A percentile compares a stretch with the other conserved stretches of the same genome.
These are phyloP conservation scores for Aphelenchoides besseyi DNA, from an alignment of 1,140 invertebrate species.

Conservation along the genomic window DNA sequence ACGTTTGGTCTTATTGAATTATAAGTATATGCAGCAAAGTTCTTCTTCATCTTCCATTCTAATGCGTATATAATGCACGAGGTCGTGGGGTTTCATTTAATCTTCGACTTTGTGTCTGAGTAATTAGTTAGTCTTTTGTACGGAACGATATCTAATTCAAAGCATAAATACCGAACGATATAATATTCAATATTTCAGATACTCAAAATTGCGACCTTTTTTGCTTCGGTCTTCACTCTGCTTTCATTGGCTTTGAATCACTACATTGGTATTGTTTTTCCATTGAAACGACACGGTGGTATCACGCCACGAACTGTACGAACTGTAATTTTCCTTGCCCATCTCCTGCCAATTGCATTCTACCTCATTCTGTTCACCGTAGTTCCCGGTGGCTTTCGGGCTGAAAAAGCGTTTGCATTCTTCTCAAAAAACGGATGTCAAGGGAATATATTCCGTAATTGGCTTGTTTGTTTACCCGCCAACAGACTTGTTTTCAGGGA, in stretches of 20 bases:
- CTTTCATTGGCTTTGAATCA: conserved; percentile 50
- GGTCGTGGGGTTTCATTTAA: too few species aligned
- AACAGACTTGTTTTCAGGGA: neutral
- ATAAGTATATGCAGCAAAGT: too few species aligned
- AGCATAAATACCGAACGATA: neutral
- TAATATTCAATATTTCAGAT: conserved; percentile 32
- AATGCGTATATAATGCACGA: too few species aligned
- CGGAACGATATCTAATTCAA: too few species aligned
- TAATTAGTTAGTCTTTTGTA: too few species aligned
- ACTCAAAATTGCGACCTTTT: conserved; percentile 54
- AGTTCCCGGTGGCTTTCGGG: conserved; percentile 44
- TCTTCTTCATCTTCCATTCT: too few species aligned
- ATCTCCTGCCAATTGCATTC: conserved; percentile 34
- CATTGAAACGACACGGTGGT: conserved; percentile 34
- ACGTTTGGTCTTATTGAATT: too few species aligned
- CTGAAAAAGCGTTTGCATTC: conserved; percentile 48
- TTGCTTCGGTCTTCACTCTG: conserved; percentile 52
- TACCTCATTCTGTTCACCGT: conserved; percentile 32
- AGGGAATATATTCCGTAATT: conserved; percentile 46
- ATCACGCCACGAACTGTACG: conserved; percentile 34
- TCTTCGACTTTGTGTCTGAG: too few species aligned
- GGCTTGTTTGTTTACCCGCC: conserved; percentile 6
- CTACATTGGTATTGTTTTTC: conserved; percentile 52
- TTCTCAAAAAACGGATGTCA: conserved; percentile 45
- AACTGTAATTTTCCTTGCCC: conserved; percentile 42